A percentile compares a stretch with the other conserved stretches of the same genome.
Evolutionary conservation across 2,888 invertebrate species (phyloP).

Genomic region (Eupeodes luniger): DNA sequence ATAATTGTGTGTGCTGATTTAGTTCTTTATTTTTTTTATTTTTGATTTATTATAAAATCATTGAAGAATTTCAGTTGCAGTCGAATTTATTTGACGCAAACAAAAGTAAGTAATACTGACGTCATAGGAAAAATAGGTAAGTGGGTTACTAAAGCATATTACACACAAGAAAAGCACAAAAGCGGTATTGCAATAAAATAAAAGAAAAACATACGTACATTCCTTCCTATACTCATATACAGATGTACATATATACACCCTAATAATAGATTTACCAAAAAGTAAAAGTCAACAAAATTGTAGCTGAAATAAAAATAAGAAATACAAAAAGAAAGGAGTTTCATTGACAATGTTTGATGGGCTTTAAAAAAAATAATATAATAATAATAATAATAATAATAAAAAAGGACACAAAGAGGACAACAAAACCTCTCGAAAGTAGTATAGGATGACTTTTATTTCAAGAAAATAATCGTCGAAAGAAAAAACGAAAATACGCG

Average conservation of each 20-base stretch:
- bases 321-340: constrained; percentile 20
- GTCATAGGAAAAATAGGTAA: constrained; percentile 60
- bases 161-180: neutral
- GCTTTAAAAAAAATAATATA: neutral
- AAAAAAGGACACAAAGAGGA: constrained; percentile 12
- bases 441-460: constrained; percentile 1
- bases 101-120: constrained; percentile 39
- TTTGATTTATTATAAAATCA: neutral
- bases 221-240: neutral
- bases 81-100: constrained; percentile 27
- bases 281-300: constrained; percentile 38
- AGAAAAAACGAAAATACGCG: constrained; percentile 7
- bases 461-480: constrained; percentile 18
- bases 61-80: neutral
- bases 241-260: too few species aligned
- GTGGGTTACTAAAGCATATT: constrained; percentile 61
- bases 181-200: neutral
- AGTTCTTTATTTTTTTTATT: neutral
- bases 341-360: neutral
- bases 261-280: constrained; percentile 65
- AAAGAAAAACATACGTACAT: neutral
- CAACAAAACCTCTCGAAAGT: neutral
- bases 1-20: constrained; percentile 15
- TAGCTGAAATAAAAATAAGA: constrained; percentile 19
- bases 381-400: neutral